Evolutionary conservation across 2,888 invertebrate species (phyloP), one percentile per base, ranked within the genome.

Genomic region (Blastobasis lacticolella): DNA sequence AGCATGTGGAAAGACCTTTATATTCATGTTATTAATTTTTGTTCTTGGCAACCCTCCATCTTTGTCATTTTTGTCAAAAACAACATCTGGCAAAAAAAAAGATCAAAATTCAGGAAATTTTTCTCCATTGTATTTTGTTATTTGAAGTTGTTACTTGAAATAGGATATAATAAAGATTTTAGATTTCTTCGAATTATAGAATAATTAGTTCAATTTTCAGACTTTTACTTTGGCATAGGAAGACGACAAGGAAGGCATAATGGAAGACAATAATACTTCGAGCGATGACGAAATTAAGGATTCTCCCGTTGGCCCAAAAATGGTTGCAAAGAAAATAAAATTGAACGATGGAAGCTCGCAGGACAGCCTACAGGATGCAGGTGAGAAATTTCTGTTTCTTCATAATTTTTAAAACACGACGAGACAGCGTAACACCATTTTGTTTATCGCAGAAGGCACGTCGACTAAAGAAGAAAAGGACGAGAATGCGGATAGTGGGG

Each of bases 341-440:
- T 64, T 87, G 51, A 87, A 88, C 61, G 85, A 88, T 63, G 87
- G 87, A 38, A 87, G 84, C 59, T 85, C 87, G 1, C 87, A 86
- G 55, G 82, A 84, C 49, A 84, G 81, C 67, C 66, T 76, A 10
- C 78, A 75, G 60, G 79, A 78, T 52, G 62, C 71, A 69, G 80
- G 82, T 83, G 71, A 72, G 5, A 6, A 4, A 23, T 23, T 23
- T 2, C 3, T 23, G 23, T 23, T 23, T 23, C 23, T 23, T 23
- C 23, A 23, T 23, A 42, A 42, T 42, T 42, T 42, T 9, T 10
- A 42, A 42, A 6, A 40, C 40, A 3, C 9, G 6, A 8, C 9
- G 40, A 40, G 9, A 7, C 10, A 8, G 42, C 5, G 66, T 61
- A 57, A 72, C 67, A 72, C 67, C 64, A 69, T 73, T 65, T 71